Evolutionary conservation across 2,888 invertebrate genomes (phyloP).

Genomic region (Agrotis clavis): DNA sequence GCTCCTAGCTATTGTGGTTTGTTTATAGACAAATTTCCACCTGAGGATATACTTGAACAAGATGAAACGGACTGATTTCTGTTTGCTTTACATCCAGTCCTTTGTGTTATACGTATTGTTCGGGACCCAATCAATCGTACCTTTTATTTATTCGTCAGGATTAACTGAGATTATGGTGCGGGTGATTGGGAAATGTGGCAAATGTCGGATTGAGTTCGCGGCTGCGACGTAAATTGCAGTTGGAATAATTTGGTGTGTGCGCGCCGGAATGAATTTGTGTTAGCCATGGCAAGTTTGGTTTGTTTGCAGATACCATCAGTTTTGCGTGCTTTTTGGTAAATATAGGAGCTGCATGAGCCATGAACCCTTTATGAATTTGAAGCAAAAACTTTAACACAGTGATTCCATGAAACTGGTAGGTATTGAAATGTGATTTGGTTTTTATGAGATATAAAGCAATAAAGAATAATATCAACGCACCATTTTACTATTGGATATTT

Average conservation of each 20-base stretch:
- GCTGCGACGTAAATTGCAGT: conserved; percentile 48
- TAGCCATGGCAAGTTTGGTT: conserved; percentile 39
- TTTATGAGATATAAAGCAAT: not conserved
- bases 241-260: conserved; percentile 46
- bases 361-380: not conserved
- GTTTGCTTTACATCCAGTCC: conserved; percentile 70
- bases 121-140: conserved; percentile 62
- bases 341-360: conserved; percentile 3
- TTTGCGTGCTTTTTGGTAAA: conserved; percentile 18
- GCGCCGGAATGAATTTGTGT: conserved; percentile 47
- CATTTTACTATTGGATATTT: not conserved
- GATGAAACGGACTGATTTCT: conserved; percentile 72
- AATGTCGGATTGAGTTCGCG: conserved; percentile 22
- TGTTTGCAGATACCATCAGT: conserved; percentile 43
- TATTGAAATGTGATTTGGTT: not conserved
- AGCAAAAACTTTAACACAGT: not conserved
- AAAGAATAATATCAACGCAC: no score
- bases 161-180: conserved; percentile 58
- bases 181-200: conserved; percentile 13
- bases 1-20: conserved; percentile 76
- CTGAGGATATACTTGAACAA: conserved; percentile 75
- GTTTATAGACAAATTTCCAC: conserved; percentile 81
- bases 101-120: conserved; percentile 59
- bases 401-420: not conserved
- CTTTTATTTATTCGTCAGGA: conserved; percentile 63